These are phyloP conservation scores for Synanceia verrucosa DNA, from an alignment of 2,797 vertebrate species.

Conservation along the genomic window DNA sequence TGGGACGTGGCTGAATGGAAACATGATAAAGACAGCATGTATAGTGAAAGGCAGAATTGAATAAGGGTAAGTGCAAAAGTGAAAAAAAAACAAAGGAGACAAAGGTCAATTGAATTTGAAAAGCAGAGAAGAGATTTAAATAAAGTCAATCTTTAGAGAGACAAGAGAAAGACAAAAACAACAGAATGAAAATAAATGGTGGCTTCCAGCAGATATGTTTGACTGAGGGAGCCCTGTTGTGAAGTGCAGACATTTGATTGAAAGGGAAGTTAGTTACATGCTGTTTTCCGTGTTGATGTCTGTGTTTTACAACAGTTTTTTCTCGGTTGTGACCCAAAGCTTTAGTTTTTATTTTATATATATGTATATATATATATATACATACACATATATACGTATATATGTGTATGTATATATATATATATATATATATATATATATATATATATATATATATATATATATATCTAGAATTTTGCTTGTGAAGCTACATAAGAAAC, in stretches of 20 bases:
- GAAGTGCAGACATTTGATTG: conserved; percentile 16
- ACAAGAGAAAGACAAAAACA: not conserved
- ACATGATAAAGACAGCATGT: conserved; percentile 10
- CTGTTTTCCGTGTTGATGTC: conserved; percentile 9
- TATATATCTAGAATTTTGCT: no score
- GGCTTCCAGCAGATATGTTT: conserved; percentile 21
- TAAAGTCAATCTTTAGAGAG: conserved; percentile 7
- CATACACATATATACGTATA: no score
- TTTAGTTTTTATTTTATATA: not conserved
- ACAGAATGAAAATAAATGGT: conserved; percentile 1
- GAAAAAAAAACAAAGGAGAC: not conserved
- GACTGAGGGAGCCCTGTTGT: not conserved
- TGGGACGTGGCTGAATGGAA: conserved; percentile 31
- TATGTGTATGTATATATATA: no score
- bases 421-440: no score
- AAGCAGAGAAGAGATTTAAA: not conserved
- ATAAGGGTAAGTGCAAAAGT: not conserved
- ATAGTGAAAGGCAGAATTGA: conserved; percentile 24
- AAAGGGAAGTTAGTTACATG: not conserved
- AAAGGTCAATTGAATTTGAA: conserved; percentile 11
- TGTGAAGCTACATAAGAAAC: no score
- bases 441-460: no score
- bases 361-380: no score
- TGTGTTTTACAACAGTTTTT: not conserved
- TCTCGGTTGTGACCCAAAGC: not conserved